These are phyloP conservation scores for Lepisosteus osseus DNA, from an alignment of 2,113 vertebrate genomes.

Conservation along the genomic window DNA sequence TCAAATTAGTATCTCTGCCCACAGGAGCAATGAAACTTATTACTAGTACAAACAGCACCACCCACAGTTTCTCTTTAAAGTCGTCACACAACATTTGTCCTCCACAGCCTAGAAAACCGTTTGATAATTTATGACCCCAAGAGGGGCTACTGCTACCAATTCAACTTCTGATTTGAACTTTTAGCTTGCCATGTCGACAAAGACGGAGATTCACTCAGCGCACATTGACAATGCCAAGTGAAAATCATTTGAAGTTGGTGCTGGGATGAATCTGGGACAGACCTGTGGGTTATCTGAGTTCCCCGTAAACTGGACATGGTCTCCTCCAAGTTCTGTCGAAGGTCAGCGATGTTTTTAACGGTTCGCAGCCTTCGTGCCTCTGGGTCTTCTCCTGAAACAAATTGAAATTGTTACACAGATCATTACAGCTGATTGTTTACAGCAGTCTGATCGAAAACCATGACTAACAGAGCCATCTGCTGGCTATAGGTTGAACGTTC, in stretches of 20 bases:
- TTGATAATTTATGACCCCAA: neutral
- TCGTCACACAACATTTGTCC: neutral
- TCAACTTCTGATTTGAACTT: too few species aligned
- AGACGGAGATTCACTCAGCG: too few species aligned
- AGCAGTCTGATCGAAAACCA: neutral
- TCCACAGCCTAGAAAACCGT: neutral
- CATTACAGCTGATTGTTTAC: neutral
- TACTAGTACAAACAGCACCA: slow-evolving; percentile 13
- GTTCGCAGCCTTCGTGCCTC: slow-evolving; percentile 85
- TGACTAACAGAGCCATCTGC: neutral
- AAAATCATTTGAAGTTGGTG: too few species aligned
- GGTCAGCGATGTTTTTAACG: slow-evolving; percentile 92
- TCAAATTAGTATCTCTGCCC: neutral
- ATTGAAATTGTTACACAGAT: slow-evolving; percentile 12
- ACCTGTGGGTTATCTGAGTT: slow-evolving; percentile 87
- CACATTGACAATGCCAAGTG: neutral
- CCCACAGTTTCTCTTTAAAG: slow-evolving; percentile 7
- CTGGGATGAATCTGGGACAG: too few species aligned
- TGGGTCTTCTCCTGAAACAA: slow-evolving; percentile 78
- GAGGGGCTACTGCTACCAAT: too few species aligned
- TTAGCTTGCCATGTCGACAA: too few species aligned
- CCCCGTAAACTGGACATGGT: slow-evolving; percentile 94
- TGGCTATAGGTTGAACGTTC: neutral
- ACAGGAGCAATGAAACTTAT: slow-evolving; percentile 10
- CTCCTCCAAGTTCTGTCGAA: slow-evolving; percentile 92